Percentiles rank a stretch among this genome's conserved stretches.
phyloP scores from a whole-genome alignment of 2,797 vertebrate species.

The Takifugu rubripes region DNA sequence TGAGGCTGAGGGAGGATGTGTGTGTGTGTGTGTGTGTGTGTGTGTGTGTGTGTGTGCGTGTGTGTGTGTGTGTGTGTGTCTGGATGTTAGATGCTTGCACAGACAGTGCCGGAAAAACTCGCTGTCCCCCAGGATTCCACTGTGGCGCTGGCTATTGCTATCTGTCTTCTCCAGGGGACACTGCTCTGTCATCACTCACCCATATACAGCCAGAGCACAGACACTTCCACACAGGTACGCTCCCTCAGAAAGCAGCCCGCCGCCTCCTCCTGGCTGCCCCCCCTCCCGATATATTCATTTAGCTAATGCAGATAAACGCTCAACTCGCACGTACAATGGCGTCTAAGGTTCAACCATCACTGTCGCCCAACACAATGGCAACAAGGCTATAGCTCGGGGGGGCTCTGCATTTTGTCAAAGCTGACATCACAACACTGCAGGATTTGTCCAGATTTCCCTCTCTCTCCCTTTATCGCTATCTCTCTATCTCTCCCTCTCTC shows the following conservation, averaged over 20 bases:
- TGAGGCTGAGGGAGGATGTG: constrained; percentile 13
- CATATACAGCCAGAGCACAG: constrained; percentile 10
- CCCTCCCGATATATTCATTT: constrained; percentile 9
- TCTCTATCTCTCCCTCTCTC: no score
- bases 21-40: background rate
- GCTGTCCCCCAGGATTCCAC: constrained; percentile 47
- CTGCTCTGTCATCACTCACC: constrained; percentile 40
- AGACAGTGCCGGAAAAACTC: constrained; percentile 31
- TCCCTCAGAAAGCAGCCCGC: constrained; percentile 1
- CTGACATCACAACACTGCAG: constrained; percentile 32
- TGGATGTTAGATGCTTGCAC: constrained; percentile 18
- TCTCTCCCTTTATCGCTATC: background rate
- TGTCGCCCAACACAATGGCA: constrained; percentile 37
- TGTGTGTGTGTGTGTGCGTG: constrained; percentile 4
- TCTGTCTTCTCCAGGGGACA: constrained; percentile 35
- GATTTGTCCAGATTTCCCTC: background rate
- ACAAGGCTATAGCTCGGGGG: constrained; percentile 47
- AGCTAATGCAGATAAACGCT: constrained; percentile 14
- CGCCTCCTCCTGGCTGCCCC: constrained; percentile 29
- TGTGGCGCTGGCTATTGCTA: constrained; percentile 55
- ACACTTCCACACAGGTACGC: background rate
- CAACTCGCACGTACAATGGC: constrained; percentile 1
- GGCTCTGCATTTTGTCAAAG: constrained; percentile 53
- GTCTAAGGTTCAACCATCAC: constrained; percentile 27
- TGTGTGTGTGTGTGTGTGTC: constrained; percentile 4